Evolutionary conservation across 1,140 invertebrate genomes (phyloP).

Genomic region (Nasonia giraulti): DNA sequence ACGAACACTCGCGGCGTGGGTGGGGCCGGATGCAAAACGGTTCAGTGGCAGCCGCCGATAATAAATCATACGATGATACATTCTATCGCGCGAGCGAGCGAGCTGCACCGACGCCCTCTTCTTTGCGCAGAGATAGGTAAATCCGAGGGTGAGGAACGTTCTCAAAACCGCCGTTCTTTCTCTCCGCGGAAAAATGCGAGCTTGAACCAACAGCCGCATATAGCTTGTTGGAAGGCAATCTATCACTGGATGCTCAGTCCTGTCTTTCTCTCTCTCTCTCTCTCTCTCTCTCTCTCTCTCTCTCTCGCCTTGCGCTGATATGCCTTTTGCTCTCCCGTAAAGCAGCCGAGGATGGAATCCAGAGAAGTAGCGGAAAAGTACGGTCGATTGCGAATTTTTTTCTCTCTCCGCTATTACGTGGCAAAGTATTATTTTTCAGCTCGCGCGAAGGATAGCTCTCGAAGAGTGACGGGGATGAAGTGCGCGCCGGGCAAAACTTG

Average conservation of each 20-base stretch:
- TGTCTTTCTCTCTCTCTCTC: background rate
- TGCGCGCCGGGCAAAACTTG: background rate
- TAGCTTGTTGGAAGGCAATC: constrained; percentile 49
- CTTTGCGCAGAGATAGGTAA: constrained; percentile 30
- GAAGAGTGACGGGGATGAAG: constrained; percentile 43
- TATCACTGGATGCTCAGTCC: constrained; percentile 28
- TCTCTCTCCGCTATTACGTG: background rate
- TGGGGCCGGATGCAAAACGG: constrained; percentile 41
- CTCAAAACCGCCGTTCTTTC: background rate
- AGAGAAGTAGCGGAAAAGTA: background rate
- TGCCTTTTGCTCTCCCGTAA: constrained; percentile 3
- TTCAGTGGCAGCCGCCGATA: constrained; percentile 44
- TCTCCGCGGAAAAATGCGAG: background rate
- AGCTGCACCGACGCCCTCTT: background rate
- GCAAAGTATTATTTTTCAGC: constrained; percentile 21
- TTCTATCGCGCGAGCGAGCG: constrained; percentile 39
- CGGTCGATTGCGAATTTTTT: background rate
- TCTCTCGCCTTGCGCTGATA: background rate
- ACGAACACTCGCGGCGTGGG: background rate
- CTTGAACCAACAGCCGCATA: constrained; percentile 2
- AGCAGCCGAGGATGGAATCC: background rate
- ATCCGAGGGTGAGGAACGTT: constrained; percentile 20
- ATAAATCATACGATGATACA: constrained; percentile 55
- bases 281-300: background rate
- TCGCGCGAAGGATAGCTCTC: background rate